Base-by-base conservation (phyloP, 2,113 vertebrate species). In the Tangachromis dhanisi region DNA sequence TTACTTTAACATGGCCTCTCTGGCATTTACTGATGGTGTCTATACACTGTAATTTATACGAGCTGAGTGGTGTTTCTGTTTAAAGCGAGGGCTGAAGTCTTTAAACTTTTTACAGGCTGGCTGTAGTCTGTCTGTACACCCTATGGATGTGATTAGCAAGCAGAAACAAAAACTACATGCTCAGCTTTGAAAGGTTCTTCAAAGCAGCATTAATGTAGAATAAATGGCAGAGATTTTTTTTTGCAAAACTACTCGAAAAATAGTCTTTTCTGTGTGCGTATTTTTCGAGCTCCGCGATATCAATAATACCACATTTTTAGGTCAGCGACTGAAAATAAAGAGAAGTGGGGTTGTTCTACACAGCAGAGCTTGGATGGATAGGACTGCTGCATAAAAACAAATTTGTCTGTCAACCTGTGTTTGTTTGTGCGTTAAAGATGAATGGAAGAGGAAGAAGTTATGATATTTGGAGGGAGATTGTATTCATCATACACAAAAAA, bases 391-490 rank as follows among this genome's bases (percentile, higher is more conserved):
- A 76, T 86, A 68, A 81, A 61, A 91, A 81, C 57, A 66, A 49
- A 90, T 91, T 55, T 83, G 40, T 76, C 89, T 49, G 87, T 92
- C 91, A 82, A 91, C 86, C 47, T 55, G 88, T 92, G 86, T 95
- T 94, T 95, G 91, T 91, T 94, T 94, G 83, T 40, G n/a, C 19
- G 45, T 47, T 16, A 4, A 80, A 90, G 90, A 90, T 83, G 83
- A 86, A 89, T 90, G 19, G 85, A 88, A 16, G 63, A 84, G 57
- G 83, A 90, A 73, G 86, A 88, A 51, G 89, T 85, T 88, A 40
- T 88, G 66, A 93, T 92, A 92, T 85, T 82, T 57, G 51, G 59
- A 88, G 13, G 81, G 47, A 51, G 57, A 66, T 63, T 54, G 63
- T 89, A 86, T 92, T 92, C 88, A 86, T 95, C 90, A 88, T 84